A percentile compares a stretch with the other conserved stretches of the same genome.
Conservation (phyloP, 1,140 invertebrate species). For the Arctopsyche grandis region DNA sequence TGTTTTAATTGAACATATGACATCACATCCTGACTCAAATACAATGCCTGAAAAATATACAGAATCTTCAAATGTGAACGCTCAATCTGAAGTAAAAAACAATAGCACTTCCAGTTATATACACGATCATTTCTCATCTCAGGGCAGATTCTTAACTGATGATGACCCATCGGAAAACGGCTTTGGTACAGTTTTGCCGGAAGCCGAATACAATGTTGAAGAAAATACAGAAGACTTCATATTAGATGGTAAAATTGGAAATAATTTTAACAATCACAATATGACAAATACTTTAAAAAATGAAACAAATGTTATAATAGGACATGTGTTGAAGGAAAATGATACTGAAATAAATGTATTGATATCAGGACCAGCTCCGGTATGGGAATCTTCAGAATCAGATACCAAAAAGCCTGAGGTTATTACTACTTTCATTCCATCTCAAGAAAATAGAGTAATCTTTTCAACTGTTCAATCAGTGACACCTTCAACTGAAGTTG, state of each 20-base stretch:
- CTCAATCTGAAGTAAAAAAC: neutral
- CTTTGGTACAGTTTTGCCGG: constrained; percentile 36
- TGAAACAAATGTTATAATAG: constrained; percentile 2
- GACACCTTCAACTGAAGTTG: constrained; percentile 30
- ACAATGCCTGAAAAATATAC: neutral
- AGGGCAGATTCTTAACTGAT: constrained; percentile 16
- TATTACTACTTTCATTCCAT: neutral
- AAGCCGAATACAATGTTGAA: constrained; percentile 45
- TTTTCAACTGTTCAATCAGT: constrained; percentile 37
- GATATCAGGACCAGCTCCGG: constrained; percentile 57
- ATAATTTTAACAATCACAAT: neutral
- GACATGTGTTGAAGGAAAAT: constrained; percentile 29
- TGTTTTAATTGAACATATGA: neutral
- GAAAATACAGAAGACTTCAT: constrained; percentile 38
- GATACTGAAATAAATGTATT: constrained; percentile 43
- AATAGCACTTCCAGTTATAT: neutral
- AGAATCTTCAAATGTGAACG: no score
- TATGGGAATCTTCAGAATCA: constrained; percentile 60
- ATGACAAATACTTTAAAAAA: constrained; percentile 18
- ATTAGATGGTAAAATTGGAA: neutral
- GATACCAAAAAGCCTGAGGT: constrained; percentile 52
- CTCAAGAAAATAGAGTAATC: constrained; percentile 38
- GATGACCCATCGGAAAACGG: neutral
- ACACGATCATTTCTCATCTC: neutral
- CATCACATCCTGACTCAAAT: neutral